These are phyloP conservation scores for Sarcophaga rosellei DNA, from an alignment of 2,888 invertebrate species.

Conservation along the genomic window DNA sequence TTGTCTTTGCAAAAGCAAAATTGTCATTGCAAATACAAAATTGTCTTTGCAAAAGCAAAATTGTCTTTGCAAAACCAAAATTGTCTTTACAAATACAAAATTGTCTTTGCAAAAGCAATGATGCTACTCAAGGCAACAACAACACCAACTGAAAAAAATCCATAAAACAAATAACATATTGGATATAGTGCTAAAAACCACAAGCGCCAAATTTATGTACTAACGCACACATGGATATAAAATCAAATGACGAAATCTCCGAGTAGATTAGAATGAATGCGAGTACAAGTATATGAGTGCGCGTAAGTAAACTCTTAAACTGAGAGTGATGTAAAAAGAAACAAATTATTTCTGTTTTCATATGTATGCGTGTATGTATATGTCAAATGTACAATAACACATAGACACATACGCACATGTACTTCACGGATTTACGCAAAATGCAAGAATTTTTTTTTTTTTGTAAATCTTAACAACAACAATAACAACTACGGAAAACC, in stretches of 20 bases:
- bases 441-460: not conserved
- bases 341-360: conserved; percentile 14
- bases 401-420: conserved; percentile 6
- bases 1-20: too few relatives aligned
- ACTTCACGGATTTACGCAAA: conserved; percentile 19
- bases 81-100: too few relatives aligned
- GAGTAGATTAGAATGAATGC: not conserved
- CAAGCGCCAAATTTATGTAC: conserved; percentile 48
- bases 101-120: too few relatives aligned
- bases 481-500: not conserved
- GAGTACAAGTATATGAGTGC: not conserved
- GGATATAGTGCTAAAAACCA: conserved; percentile 61
- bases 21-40: too few relatives aligned
- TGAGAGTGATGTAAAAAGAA: not conserved
- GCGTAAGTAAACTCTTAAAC: not conserved
- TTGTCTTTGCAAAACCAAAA: too few relatives aligned
- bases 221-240: not conserved
- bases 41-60: too few relatives aligned
- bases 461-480: conserved; percentile 35
- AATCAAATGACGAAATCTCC: not conserved
- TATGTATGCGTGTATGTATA: conserved; percentile 56
- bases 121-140: conserved; percentile 41
- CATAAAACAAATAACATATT: conserved; percentile 51
- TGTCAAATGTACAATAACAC: conserved; percentile 61
- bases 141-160: conserved; percentile 24